These are phyloP conservation scores for Geotrypetes seraphini DNA, from an alignment of 2,797 vertebrate species.

Conservation along the genomic window DNA sequence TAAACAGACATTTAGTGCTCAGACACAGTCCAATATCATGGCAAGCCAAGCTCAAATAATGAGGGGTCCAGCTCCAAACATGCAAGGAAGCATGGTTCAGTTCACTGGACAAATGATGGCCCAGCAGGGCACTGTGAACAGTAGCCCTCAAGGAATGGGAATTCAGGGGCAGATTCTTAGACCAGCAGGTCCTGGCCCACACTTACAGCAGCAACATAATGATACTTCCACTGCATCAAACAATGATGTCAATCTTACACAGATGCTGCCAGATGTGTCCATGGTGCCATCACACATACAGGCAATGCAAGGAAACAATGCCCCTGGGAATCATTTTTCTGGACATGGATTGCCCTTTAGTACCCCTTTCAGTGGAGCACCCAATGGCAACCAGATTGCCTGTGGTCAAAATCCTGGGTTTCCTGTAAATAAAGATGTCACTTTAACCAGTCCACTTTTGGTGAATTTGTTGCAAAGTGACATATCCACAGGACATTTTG, in stretches of 20 bases:
- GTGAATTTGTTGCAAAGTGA: constrained; percentile 97
- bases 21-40: constrained; percentile 77
- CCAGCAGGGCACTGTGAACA: constrained; percentile 73
- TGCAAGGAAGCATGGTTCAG: constrained; percentile 81
- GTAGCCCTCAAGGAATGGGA: constrained; percentile 77
- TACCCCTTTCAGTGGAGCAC: constrained; percentile 72
- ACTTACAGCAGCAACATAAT: constrained; percentile 68
- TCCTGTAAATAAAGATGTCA: constrained; percentile 91
- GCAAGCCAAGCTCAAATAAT: constrained; percentile 79
- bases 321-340: constrained; percentile 72
- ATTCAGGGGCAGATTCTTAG: constrained; percentile 89
- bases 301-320: constrained; percentile 71
- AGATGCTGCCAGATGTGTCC: constrained; percentile 88
- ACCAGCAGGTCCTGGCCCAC: constrained; percentile 48
- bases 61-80: constrained; percentile 83
- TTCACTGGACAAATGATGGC: constrained; percentile 78
- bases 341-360: constrained; percentile 77
- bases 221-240: constrained; percentile 56
- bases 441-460: constrained; percentile 86
- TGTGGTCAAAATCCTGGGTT: constrained; percentile 82
- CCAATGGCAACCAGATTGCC: constrained; percentile 68
- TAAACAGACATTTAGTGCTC: constrained; percentile 81
- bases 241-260: constrained; percentile 65
- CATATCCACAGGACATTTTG: constrained; percentile 94
- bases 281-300: constrained; percentile 88